Evolutionary conservation across 35 echinoderm and acorn worm species (phyloP).

Genomic region (Ophiothrix spiculata): DNA sequence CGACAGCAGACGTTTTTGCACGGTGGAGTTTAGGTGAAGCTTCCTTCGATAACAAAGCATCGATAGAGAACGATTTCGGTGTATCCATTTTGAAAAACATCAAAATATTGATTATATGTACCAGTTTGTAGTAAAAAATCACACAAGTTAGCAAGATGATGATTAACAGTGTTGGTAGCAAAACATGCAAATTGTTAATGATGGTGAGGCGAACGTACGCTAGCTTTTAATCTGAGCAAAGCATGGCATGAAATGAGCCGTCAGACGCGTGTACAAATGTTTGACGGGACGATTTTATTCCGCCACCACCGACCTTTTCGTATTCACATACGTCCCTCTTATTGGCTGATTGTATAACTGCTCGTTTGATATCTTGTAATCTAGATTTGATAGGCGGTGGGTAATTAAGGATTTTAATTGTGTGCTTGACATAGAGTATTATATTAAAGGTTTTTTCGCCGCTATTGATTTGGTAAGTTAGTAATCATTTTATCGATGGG

Average conservation of each 20-base stretch:
- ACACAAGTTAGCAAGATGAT: neutral
- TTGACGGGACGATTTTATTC: constrained; percentile 4
- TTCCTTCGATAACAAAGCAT: constrained; percentile 72
- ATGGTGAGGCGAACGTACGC: neutral
- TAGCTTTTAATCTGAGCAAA: constrained; percentile 18
- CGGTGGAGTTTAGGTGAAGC: constrained; percentile 7
- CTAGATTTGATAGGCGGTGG: constrained; percentile 46
- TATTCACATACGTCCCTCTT: constrained; percentile 11
- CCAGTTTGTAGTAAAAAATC: neutral
- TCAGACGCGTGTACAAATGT: constrained; percentile 10
- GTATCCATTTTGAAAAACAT: constrained; percentile 60
- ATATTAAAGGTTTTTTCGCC: neutral
- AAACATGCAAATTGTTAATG: neutral
- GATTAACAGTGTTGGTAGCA: neutral
- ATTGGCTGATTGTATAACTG: constrained; percentile 44
- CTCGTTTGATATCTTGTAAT: constrained; percentile 55
- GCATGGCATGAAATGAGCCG: neutral
- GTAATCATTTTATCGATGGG: neutral
- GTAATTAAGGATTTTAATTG: constrained; percentile 76
- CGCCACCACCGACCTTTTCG: neutral
- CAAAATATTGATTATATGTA: constrained; percentile 19
- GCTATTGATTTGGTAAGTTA: neutral
- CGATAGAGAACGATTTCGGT: constrained; percentile 77
- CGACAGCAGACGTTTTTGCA: neutral
- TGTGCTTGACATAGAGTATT: constrained; percentile 57